These are phyloP conservation scores for Sphyrna mokarran DNA, from an alignment of 2,113 vertebrate genomes.

Conservation along the genomic window DNA sequence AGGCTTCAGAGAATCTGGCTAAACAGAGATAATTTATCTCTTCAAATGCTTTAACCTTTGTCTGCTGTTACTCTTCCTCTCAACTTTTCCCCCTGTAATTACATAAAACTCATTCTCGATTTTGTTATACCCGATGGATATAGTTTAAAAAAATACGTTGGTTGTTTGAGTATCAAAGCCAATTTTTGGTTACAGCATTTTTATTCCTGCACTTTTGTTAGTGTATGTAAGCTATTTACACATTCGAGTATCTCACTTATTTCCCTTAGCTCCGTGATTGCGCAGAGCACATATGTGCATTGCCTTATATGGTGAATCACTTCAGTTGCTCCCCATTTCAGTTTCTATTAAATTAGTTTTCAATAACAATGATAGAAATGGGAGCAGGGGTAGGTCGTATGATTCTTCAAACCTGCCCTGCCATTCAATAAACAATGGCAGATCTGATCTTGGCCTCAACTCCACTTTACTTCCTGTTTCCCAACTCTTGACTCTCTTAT, in stretches of 20 bases:
- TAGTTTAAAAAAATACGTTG: neutral
- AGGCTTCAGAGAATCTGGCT: neutral
- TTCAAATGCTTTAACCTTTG: conserved; percentile 3
- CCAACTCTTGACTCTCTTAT: neutral
- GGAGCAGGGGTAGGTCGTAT: neutral
- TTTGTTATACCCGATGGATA: neutral
- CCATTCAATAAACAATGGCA: neutral
- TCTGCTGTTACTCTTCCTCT: conserved; percentile 11
- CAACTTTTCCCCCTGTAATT: neutral
- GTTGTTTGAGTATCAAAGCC: neutral
- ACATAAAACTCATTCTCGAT: neutral
- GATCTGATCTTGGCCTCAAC: neutral
- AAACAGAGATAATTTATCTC: conserved; percentile 34
- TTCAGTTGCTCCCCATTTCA: neutral
- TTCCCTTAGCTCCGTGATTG: too few relatives aligned
- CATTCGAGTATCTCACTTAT: too few relatives aligned
- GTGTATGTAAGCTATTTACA: too few relatives aligned
- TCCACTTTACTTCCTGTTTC: neutral
- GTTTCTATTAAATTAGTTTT: neutral
- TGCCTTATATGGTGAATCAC: too few relatives aligned
- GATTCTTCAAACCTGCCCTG: neutral
- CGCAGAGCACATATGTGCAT: too few relatives aligned
- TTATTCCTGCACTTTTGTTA: too few relatives aligned
- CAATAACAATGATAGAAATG: neutral
- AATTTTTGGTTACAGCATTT: neutral